These are phyloP conservation scores for Pelodytes ibericus DNA, from an alignment of 2,797 vertebrate genomes.

Conservation along the genomic window DNA sequence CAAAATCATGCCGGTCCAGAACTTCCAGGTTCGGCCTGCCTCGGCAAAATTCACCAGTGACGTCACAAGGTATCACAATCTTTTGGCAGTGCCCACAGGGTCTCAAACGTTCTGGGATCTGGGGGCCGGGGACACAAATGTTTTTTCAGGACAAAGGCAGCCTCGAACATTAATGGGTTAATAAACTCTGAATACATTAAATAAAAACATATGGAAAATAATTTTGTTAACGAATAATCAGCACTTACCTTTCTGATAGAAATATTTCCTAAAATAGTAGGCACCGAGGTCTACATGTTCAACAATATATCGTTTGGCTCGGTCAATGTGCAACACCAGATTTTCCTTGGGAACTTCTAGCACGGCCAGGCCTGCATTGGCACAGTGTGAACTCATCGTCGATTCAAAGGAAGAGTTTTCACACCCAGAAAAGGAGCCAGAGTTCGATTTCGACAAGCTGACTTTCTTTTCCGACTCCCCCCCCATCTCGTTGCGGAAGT, in stretches of 20 bases:
- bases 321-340: slow-evolving; percentile 81
- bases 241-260: slow-evolving; percentile 89
- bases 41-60: no score
- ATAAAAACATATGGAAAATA: no score
- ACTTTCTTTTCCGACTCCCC: slow-evolving; percentile 85
- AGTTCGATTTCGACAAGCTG: slow-evolving; percentile 85
- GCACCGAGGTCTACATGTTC: slow-evolving; percentile 95
- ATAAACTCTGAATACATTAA: no score
- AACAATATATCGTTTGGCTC: slow-evolving; percentile 91
- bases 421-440: slow-evolving; percentile 82
- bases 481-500: slow-evolving; percentile 95
- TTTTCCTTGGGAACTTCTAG: slow-evolving; percentile 92
- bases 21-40: no score
- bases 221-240: no score
- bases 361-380: slow-evolving; percentile 92
- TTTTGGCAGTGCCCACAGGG: no score
- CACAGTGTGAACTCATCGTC: slow-evolving; percentile 86
- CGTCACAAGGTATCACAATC: no score
- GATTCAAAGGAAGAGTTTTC: slow-evolving; percentile 87
- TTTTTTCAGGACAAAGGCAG: no score
- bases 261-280: slow-evolving; percentile 94
- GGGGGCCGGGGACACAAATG: no score
- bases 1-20: no score
- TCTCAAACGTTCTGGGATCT: no score
- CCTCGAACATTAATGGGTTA: no score